Percentiles rank a stretch among this genome's conserved stretches.
Conservation (phyloP, 2,797 vertebrate genomes). For the Arrhamphus sclerolepis region DNA sequence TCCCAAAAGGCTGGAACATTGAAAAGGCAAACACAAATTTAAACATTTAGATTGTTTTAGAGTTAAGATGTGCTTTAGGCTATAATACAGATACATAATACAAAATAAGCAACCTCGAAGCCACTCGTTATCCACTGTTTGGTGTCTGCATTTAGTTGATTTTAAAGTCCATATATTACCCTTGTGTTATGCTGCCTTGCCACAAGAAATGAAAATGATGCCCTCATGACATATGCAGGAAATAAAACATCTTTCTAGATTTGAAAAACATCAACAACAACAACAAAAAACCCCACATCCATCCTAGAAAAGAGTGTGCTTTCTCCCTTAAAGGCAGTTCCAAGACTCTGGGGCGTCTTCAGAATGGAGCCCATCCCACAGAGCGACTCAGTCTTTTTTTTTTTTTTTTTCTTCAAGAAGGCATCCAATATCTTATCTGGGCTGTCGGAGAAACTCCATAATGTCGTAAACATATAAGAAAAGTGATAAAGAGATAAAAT, state of each 20-base stretch:
- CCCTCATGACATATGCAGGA: constrained; percentile 59
- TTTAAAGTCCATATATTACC: constrained; percentile 55
- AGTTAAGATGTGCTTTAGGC: constrained; percentile 63
- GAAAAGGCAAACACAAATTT: constrained; percentile 59
- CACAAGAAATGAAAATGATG: constrained; percentile 60
- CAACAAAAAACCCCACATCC: constrained; percentile 37
- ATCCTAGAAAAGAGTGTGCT: constrained; percentile 77
- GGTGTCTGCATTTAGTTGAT: constrained; percentile 38
- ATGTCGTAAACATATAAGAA: constrained; percentile 69
- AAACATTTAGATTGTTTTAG: constrained; percentile 54
- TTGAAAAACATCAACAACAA: constrained; percentile 17
- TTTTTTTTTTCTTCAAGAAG: constrained; percentile 47
- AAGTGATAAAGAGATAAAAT: constrained; percentile 41
- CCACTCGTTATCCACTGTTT: constrained; percentile 42
- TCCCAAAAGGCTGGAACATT: constrained; percentile 56
- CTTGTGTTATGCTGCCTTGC: constrained; percentile 53
- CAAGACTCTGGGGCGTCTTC: constrained; percentile 63
- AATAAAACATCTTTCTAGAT: constrained; percentile 62
- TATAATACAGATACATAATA: constrained; percentile 74
- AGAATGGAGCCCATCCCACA: constrained; percentile 47
- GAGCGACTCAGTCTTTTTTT: constrained; percentile 46
- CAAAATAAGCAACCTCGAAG: constrained; percentile 58
- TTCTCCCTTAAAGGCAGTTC: constrained; percentile 76
- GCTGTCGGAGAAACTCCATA: constrained; percentile 56
- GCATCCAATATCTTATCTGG: constrained; percentile 69